Evolutionary conservation across 1,140 invertebrate species (phyloP), one percentile per base, ranked within the genome.

Genomic region (Ceratina japonica): DNA sequence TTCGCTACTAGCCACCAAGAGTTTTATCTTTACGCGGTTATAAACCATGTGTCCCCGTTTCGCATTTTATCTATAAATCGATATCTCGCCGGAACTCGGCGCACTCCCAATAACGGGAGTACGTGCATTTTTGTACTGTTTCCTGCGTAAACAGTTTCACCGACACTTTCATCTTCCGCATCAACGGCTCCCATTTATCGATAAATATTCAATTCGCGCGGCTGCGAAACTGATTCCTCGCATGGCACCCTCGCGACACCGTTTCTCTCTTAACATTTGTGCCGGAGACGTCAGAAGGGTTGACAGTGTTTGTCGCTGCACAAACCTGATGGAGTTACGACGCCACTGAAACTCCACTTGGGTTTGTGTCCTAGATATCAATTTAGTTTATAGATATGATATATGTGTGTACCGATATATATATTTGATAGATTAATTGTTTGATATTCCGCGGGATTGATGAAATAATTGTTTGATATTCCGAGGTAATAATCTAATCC

Each of bases 91-190:
- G 37, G 10, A 12, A 0, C 15, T 10, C 18, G 37, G 4, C 31
- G 27, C 20, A 24, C 27, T 44, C 37, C 37, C 37, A 44, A 44
- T 44, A 44, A 7, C 37, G 10, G 16, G 31, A 4, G 15, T 59
- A 20, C 54, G 37, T 12, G 64, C 37, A 68, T 15, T 79, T 74
- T 74, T 79, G 74, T 74, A 59, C 18, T 22, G 8, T 54, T 3
- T n/a, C 16, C 31, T 22, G 59, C 59, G 69, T 63, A 72, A 78
- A 78, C 75, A 78, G 61, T 78, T 72, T 71, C 69, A 52, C 51
- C 20, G 75, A 31, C 59, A 52, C 59, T 78, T 78, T 72, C 69
- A 72, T 64, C 68, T 72, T 72, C 37, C 75, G 49, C 58, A 15
- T 52, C 69, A 27, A 56, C 16, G 75, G 62, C 18, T 18, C 5